Evolutionary conservation across 2,797 vertebrate genomes (phyloP), one percentile per base, ranked within the genome.

Genomic region (Esox masquinongy): DNA sequence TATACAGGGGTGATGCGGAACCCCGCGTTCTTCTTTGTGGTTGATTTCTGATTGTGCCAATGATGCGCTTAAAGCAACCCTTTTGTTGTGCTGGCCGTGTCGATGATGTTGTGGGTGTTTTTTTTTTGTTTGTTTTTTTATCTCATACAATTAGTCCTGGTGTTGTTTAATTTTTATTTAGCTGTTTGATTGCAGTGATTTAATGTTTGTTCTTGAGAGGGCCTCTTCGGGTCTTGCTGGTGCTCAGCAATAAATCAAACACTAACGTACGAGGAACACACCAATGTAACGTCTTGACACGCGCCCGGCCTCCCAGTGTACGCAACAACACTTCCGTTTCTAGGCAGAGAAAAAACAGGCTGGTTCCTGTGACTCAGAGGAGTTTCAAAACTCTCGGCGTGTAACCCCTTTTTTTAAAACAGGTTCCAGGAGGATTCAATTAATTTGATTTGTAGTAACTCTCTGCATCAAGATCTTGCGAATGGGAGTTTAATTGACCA

Each of bases 1-100:
- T 89, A 75, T 53, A 72, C 80, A 86, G 78, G 70, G 82, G 63
- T 43, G 5, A 74, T 36, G 47, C 17, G 15, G 34, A 43, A 50
- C 29, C 70, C 26, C 51, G 83, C 86, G 83, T 39, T 74, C 82
- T 86, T 92, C 83, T 86, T 85, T 92, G 90, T 93, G 89, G 79
- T 92, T 93, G 72, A 88, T 93, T 94, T 94, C 90, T 93, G 89
- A 92, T 93, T 83, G 94, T 97, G 96, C 96, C 97, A 97, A 96
- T 92, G 90, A 92, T 88, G 87, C 87, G 88, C 88, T 94, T 75
- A 74, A 92, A 83, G 88, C 88, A 86, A 85, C 86, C 88, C 86
- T 89, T 92, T 88, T 87, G 91, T 90, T 85, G 86, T 91, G 83
- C 89, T 90, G 86, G 89, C 88, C 91, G 90, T 93, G 89, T 93